phyloP scores from a whole-genome alignment of 2,888 invertebrate genomes.

The Ametastegia equiseti region DNA sequence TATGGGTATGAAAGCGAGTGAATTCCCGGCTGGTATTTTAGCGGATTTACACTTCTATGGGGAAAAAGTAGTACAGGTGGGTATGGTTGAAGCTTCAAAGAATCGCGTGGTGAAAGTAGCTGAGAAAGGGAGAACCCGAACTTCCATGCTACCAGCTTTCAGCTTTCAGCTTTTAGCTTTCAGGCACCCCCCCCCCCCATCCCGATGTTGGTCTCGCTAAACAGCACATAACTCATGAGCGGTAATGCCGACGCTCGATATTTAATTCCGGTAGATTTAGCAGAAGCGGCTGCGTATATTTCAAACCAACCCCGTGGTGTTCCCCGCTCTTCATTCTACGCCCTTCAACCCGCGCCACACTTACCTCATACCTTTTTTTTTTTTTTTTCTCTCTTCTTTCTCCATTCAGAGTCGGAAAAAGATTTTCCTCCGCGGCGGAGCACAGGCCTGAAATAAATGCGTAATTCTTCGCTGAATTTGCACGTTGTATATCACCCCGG shows the following conservation, averaged over 20 bases:
- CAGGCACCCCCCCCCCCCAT: not conserved
- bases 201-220: conserved; percentile 38
- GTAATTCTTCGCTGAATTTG: conserved; percentile 55
- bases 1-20: not conserved
- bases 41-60: not conserved
- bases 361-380: conserved; percentile 23
- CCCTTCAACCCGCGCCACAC: conserved; percentile 43
- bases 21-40: not conserved
- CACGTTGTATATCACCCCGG: conserved; percentile 61
- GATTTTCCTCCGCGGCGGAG: conserved; percentile 52
- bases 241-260: conserved; percentile 49
- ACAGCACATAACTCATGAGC: conserved; percentile 49
- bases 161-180: conserved; percentile 23
- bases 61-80: not conserved
- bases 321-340: conserved; percentile 30
- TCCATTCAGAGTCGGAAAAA: conserved; percentile 54
- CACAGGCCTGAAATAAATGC: conserved; percentile 58
- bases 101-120: conserved; percentile 28
- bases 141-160: conserved; percentile 1
- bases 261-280: conserved; percentile 65
- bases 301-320: conserved; percentile 37
- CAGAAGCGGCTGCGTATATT: conserved; percentile 57
- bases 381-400: too few relatives aligned
- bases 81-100: not conserved
- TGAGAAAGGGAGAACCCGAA: conserved; percentile 16